Conservation (phyloP, 2,888 invertebrate species). For the Calliphora vomitoria region DNA sequence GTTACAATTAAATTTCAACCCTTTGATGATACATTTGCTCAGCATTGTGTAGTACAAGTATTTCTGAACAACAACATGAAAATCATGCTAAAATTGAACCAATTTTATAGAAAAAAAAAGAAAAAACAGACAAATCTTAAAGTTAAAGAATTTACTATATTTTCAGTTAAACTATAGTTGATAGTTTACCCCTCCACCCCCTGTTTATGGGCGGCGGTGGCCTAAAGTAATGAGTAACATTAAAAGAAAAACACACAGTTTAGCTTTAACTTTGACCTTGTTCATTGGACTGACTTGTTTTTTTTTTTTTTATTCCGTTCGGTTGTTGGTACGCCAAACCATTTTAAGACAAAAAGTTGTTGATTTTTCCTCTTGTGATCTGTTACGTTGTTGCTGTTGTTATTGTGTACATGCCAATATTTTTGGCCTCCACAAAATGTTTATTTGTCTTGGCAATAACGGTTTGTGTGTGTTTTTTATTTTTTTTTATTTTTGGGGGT, state of each 20-base stretch:
- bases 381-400: not conserved
- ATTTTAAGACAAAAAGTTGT: conserved; percentile 41
- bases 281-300: conserved; percentile 25
- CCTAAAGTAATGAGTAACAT: conserved; percentile 16
- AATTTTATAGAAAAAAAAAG: conserved; percentile 30
- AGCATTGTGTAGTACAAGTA: not conserved
- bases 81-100: conserved; percentile 69
- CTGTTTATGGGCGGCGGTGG: conserved; percentile 1
- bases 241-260: conserved; percentile 9
- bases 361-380: not conserved
- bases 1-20: conserved; percentile 8
- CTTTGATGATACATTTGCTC: conserved; percentile 19
- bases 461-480: conserved; percentile 30
- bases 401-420: conserved; percentile 35
- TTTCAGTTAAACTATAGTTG: not conserved
- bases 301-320: not conserved
- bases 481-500: conserved; percentile 47
- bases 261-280: conserved; percentile 71
- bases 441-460: conserved; percentile 54
- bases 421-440: conserved; percentile 55
- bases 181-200: not conserved
- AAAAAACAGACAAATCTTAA: not conserved
- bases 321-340: conserved; percentile 35
- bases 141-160: not conserved
- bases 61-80: conserved; percentile 46